phyloP scores from a whole-genome alignment of 1,140 invertebrate genomes.

The Scaptodrosophila lebanonensis region DNA sequence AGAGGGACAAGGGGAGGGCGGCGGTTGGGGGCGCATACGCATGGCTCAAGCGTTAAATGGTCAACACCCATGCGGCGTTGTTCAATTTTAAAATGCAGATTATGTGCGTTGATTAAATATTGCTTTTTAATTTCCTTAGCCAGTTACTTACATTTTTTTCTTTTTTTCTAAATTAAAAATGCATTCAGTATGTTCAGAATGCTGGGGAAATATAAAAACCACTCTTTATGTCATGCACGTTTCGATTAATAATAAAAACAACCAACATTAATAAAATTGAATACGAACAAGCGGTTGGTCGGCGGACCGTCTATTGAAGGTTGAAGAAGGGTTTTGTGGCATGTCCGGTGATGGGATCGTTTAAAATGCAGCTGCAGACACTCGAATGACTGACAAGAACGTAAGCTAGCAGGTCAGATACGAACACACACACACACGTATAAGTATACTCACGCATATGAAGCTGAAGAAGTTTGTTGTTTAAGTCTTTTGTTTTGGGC shows the following conservation, averaged over 20 bases:
- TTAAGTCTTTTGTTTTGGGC: slow-evolving; percentile 59
- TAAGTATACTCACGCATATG: too few species aligned
- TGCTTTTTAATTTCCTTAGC: slow-evolving; percentile 62
- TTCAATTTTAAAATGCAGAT: slow-evolving; percentile 68
- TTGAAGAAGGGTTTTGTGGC: too few species aligned
- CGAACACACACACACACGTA: too few species aligned
- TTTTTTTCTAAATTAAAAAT: slow-evolving; percentile 47
- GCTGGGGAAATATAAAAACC: slow-evolving; percentile 45
- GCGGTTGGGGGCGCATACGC: neutral
- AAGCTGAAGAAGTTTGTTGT: slow-evolving; percentile 61
- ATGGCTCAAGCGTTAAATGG: slow-evolving; percentile 60
- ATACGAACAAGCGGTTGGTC: slow-evolving; percentile 12
- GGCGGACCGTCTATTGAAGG: neutral
- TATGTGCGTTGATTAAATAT: slow-evolving; percentile 74
- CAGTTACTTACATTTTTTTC: slow-evolving; percentile 7
- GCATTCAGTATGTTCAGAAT: slow-evolving; percentile 54
- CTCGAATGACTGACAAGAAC: neutral
- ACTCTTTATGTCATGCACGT: slow-evolving; percentile 60
- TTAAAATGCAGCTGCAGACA: neutral
- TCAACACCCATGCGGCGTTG: slow-evolving; percentile 54
- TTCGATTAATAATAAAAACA: slow-evolving; percentile 56
- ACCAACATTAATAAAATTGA: slow-evolving; percentile 39
- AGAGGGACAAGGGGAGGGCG: neutral
- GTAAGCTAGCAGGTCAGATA: neutral
- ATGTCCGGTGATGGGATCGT: too few species aligned